A percentile compares a stretch with the other conserved stretches of the same genome.
phyloP scores from a whole-genome alignment of 2,797 vertebrate species.

The Acipenser ruthenus region DNA sequence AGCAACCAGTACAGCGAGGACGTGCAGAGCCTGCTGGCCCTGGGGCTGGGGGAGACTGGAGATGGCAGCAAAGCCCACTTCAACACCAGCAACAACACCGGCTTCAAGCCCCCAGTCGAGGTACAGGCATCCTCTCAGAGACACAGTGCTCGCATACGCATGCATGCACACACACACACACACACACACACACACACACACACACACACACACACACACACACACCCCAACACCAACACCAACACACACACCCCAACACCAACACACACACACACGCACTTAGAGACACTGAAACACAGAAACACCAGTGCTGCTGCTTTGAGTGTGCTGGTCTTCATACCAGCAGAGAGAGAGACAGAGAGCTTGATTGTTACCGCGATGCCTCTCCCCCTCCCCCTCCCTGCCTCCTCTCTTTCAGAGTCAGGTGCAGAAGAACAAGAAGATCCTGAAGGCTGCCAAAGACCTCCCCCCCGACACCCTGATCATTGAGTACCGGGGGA shows the following conservation, averaged over 20 bases:
- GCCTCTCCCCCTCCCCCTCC: neutral
- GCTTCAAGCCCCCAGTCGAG: slow-evolving; percentile 95
- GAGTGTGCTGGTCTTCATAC: too few species aligned
- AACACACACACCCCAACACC: too few species aligned
- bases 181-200: neutral
- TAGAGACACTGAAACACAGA: too few species aligned
- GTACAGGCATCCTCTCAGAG: slow-evolving; percentile 38
- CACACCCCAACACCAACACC: neutral
- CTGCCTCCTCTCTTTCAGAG: slow-evolving; percentile 56
- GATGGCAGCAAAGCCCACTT: slow-evolving; percentile 72
- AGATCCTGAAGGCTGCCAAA: slow-evolving; percentile 90
- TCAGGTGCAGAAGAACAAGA: slow-evolving; percentile 94
- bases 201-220: neutral
- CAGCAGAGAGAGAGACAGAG: too few species aligned
- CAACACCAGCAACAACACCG: slow-evolving; percentile 72
- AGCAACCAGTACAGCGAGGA: slow-evolving; percentile 98
- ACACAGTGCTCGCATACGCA: too few species aligned
- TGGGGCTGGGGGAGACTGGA: slow-evolving; percentile 76
- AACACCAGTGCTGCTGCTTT: too few species aligned
- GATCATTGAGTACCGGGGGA: slow-evolving; percentile 97
- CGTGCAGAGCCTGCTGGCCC: slow-evolving; percentile 75
- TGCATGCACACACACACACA: neutral
- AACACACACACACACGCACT: too few species aligned
- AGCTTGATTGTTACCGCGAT: slow-evolving; percentile 8
- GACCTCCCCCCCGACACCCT: slow-evolving; percentile 90